Evolutionary conservation across 2,113 vertebrate genomes (phyloP), one percentile per base, ranked within the genome.

Genomic region (Pelodiscus sinensis): DNA sequence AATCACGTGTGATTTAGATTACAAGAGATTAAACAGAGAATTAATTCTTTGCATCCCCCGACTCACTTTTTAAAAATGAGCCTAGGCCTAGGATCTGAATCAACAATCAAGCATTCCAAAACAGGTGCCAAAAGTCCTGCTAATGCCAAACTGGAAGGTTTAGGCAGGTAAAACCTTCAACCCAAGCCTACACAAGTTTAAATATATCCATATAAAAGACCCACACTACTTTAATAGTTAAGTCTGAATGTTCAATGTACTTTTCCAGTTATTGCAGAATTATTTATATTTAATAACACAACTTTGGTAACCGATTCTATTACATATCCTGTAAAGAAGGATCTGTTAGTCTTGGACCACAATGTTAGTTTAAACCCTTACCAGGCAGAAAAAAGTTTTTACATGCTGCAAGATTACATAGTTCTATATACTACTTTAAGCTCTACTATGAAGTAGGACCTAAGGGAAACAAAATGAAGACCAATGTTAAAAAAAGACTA

Each of bases 381-480:
- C 27, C 62, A 65, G 6, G 25, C n/a, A 44, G n/a, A 25, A 11
- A 68, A 83, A 71, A 1, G 0, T 8, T 75, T 75, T 75, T 75
- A 44, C 24, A 44, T 29, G 8, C n/a, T 88, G 79, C 58, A 0
- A 13, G 31, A 68, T 68, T 77, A n/a, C 6, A 13, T 0, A 0
- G 50, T 25, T 27, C 29, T 27, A 85, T 9, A 57, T 5, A 27
- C 22, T 77, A 44, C 54, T 89, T 29, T 19, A 82, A 51, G 60
- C 1, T 1, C 12, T 80, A 50, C 25, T 82, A 55, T 1, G 3
- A 93, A 18, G 4, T 38, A 90, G 86, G 18, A 73, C 29, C 6
- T 84, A 38, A 77, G 86, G 88, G n/a, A 78, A 58, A 71, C 0
- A 0, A 50, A 68, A 68, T 9, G 3, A 68, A n/a, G 65, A 19